These are phyloP conservation scores for Harpegnathos saltator DNA, from an alignment of 1,140 invertebrate species.

Conservation along the genomic window DNA sequence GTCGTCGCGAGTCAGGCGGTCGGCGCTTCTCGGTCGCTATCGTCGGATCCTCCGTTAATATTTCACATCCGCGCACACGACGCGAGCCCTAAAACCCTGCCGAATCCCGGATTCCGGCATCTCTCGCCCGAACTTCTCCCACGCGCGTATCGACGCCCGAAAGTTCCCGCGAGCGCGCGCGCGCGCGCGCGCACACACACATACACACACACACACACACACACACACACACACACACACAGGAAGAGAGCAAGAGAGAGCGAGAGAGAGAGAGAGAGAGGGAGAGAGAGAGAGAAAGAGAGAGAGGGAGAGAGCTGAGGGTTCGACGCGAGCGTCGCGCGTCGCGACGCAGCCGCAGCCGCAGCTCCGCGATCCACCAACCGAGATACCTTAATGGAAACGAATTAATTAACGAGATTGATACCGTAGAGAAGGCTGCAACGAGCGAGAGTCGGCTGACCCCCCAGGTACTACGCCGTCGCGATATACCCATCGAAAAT, in stretches of 20 bases:
- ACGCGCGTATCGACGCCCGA: constrained; percentile 10
- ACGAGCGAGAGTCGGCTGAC: neutral
- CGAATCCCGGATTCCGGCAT: neutral
- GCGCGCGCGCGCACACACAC: neutral
- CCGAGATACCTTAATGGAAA: constrained; percentile 11
- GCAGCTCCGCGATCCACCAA: neutral
- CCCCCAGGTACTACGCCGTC: constrained; percentile 47
- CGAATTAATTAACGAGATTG: constrained; percentile 74
- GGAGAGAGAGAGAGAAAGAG: neutral
- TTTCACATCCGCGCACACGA: neutral
- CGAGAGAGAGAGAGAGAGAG: no score
- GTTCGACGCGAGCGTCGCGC: neutral
- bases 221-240: neutral
- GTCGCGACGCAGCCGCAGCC: constrained; percentile 20
- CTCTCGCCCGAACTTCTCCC: neutral
- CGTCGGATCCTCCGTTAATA: neutral
- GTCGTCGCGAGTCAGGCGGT: no score
- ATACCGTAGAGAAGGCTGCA: constrained; percentile 48
- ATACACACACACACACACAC: neutral
- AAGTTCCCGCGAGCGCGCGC: constrained; percentile 11
- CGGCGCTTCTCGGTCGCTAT: neutral
- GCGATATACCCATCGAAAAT: constrained; percentile 65
- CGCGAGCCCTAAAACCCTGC: neutral
- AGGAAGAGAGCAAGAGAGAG: neutral
- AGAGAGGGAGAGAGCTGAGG: no score